Percentiles rank a stretch among this genome's conserved stretches.
Evolutionary conservation across 2,113 vertebrate genomes (phyloP).

Genomic region (Anthoscopus minutus): DNA sequence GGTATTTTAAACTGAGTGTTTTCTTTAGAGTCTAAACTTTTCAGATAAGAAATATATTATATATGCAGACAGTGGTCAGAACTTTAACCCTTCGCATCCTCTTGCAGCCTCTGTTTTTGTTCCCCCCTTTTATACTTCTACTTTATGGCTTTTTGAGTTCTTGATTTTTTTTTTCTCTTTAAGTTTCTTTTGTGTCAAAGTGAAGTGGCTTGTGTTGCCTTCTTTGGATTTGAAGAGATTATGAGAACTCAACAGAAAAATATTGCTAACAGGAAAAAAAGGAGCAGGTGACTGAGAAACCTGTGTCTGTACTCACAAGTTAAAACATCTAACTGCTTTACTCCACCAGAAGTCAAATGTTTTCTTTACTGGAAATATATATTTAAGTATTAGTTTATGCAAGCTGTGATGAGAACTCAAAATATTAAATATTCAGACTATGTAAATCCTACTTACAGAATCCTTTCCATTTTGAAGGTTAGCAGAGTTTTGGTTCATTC

Average conservation of each 20-base stretch:
- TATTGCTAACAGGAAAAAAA: neutral
- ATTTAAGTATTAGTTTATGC: slow-evolving; percentile 51
- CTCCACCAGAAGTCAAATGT: slow-evolving; percentile 27
- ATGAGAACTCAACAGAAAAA: neutral
- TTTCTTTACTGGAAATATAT: slow-evolving; percentile 45
- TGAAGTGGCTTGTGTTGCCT: neutral
- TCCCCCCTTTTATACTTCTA: neutral
- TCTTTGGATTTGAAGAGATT: neutral
- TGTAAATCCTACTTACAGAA: slow-evolving; percentile 67
- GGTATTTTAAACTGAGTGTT: slow-evolving; percentile 23
- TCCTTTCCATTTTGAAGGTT: slow-evolving; percentile 67
- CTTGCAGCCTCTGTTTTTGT: neutral
- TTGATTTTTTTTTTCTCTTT: neutral
- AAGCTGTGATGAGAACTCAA: slow-evolving; percentile 60
- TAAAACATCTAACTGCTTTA: slow-evolving; percentile 16
- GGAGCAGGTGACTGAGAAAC: neutral
- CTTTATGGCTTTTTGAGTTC: neutral
- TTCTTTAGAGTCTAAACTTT: slow-evolving; percentile 65
- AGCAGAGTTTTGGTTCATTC: slow-evolving; percentile 65
- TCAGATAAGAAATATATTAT: slow-evolving; percentile 37
- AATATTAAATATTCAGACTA: slow-evolving; percentile 72
- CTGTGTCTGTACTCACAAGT: neutral
- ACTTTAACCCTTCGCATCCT: slow-evolving; percentile 33
- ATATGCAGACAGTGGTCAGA: slow-evolving; percentile 37
- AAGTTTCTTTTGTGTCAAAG: slow-evolving; percentile 31